Conservation (phyloP, 2,797 vertebrate genomes). For the Sphaeramia orbicularis region DNA sequence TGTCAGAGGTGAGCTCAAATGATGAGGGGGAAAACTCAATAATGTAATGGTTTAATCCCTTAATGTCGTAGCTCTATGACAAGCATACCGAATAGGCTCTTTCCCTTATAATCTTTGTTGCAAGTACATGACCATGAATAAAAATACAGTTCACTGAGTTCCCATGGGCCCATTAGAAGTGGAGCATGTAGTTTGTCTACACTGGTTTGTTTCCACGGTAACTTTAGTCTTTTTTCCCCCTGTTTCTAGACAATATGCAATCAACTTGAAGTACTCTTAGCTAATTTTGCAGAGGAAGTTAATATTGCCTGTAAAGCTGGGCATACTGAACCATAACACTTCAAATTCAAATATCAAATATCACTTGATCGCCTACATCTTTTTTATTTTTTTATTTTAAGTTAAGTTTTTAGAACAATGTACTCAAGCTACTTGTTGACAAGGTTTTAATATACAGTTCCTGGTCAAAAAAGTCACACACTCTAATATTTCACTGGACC, state of each 20-base stretch:
- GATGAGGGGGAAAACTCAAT: slow-evolving; percentile 27
- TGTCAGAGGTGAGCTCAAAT: slow-evolving; percentile 24
- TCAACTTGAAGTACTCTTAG: slow-evolving; percentile 37
- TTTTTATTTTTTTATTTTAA: not conserved
- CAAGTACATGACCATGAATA: slow-evolving; percentile 44
- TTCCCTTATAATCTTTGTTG: slow-evolving; percentile 8
- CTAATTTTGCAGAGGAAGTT: slow-evolving; percentile 29
- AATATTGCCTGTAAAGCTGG: slow-evolving; percentile 4
- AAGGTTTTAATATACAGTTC: too few species aligned
- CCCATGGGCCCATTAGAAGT: slow-evolving; percentile 22
- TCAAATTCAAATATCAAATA: slow-evolving; percentile 15
- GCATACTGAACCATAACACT: slow-evolving; percentile 2
- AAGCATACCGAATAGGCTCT: slow-evolving; percentile 30
- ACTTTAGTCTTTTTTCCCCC: slow-evolving; percentile 14
- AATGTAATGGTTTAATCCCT: slow-evolving; percentile 53
- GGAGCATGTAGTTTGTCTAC: slow-evolving; percentile 13
- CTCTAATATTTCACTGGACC: too few species aligned
- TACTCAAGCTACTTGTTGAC: too few species aligned
- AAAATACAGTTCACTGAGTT: slow-evolving; percentile 15
- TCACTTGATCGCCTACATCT: slow-evolving; percentile 20
- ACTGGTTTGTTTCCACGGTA: slow-evolving; percentile 43
- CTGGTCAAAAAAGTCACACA: too few species aligned
- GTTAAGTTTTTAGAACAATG: too few species aligned
- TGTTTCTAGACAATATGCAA: slow-evolving; percentile 44
- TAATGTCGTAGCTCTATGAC: slow-evolving; percentile 40